These are phyloP conservation scores for Apis laboriosa DNA, from an alignment of 1,140 invertebrate genomes.

Conservation along the genomic window DNA sequence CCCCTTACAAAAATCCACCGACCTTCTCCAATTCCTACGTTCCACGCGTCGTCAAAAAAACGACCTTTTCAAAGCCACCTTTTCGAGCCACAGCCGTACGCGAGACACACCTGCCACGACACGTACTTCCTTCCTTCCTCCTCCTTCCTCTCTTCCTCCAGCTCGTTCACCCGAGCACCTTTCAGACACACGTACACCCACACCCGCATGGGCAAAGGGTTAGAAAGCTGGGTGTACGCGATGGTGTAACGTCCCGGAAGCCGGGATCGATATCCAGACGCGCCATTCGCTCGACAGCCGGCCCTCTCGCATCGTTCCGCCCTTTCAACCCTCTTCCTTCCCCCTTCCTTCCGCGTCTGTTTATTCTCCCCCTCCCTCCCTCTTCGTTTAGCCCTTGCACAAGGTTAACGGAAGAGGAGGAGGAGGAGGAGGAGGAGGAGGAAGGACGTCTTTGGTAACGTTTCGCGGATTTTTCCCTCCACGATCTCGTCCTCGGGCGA, in stretches of 20 bases:
- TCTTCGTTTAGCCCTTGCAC: constrained; percentile 19
- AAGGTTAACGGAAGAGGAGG: constrained; percentile 57
- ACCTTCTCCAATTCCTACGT: no score
- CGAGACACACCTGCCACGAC: neutral
- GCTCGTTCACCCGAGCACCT: neutral
- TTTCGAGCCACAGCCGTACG: no score
- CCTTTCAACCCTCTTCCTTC: neutral
- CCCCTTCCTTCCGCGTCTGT: constrained; percentile 45
- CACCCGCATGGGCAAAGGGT: neutral
- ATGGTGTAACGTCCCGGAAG: constrained; percentile 64
- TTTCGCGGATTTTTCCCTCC: constrained; percentile 44
- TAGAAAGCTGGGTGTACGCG: constrained; percentile 60
- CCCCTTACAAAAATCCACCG: no score
- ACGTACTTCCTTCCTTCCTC: neutral
- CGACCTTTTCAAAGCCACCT: no score
- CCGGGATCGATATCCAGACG: constrained; percentile 69
- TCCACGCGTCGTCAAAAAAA: no score
- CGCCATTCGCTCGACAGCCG: constrained; percentile 56
- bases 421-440: neutral
- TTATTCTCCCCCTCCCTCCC: constrained; percentile 44
- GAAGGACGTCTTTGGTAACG: constrained; percentile 49
- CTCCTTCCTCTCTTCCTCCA: neutral
- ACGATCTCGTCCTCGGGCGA: constrained; percentile 20
- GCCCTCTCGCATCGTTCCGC: neutral
- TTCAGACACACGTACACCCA: neutral